Percentiles rank a stretch among this genome's conserved stretches.
Evolutionary conservation across 1,140 invertebrate genomes (phyloP).

Genomic region (Phthorimaea operculella): DNA sequence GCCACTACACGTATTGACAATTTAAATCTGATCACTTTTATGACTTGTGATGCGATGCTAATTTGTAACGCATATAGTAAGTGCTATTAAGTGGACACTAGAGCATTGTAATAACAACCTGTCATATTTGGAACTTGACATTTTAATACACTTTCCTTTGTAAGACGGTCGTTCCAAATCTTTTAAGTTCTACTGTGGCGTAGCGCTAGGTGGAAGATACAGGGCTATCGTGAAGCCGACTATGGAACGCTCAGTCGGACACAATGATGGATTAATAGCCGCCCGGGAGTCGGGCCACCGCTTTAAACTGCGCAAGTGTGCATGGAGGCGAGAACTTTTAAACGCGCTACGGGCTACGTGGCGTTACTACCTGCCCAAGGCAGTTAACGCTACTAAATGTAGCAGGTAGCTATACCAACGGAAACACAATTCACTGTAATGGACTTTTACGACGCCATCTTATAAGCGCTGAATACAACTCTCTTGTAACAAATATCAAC

Average conservation of each 20-base stretch:
- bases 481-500: neutral
- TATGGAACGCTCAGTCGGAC: conserved; percentile 18
- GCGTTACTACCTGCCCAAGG: conserved; percentile 13
- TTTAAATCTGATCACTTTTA: no score
- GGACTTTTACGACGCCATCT: conserved; percentile 1
- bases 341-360: conserved; percentile 20
- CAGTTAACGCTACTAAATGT: neutral
- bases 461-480: conserved; percentile 5
- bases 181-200: no score
- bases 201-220: neutral
- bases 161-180: no score
- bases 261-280: conserved; percentile 52
- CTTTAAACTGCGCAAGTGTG: conserved; percentile 23
- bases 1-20: no score
- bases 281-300: conserved; percentile 21
- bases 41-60: no score
- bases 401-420: neutral
- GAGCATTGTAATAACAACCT: no score
- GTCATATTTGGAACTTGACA: no score
- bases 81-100: no score
- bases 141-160: no score
- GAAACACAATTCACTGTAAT: conserved; percentile 4
- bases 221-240: conserved; percentile 18
- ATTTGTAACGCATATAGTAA: no score
- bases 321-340: conserved; percentile 23